Percentiles rank a stretch among this genome's conserved stretches.
Evolutionary conservation across 2,113 vertebrate species (phyloP).

Genomic region (Mus musculus): DNA sequence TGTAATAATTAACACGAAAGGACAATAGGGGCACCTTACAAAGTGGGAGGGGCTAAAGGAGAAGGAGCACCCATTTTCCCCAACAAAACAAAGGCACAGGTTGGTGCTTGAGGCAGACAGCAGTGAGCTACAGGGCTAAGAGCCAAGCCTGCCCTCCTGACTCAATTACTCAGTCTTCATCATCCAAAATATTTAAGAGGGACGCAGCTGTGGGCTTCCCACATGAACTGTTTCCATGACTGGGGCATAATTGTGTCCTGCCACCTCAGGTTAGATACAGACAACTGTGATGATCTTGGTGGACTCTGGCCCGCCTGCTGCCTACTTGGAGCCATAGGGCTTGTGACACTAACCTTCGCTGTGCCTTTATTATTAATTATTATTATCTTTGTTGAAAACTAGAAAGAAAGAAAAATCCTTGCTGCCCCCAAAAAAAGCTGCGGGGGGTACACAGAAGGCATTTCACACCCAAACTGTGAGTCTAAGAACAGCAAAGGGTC

Average conservation of each 20-base stretch:
- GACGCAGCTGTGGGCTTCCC: constrained; percentile 5
- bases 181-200: neutral
- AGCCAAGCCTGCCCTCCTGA: neutral
- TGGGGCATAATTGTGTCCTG: neutral
- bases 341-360: neutral
- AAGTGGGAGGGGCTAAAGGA: neutral
- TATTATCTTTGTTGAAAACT: neutral
- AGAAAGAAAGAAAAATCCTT: constrained; percentile 7
- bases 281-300: neutral
- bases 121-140: neutral
- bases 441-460: neutral
- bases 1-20: constrained; percentile 41
- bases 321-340: neutral
- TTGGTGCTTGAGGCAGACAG: neutral
- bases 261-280: neutral
- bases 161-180: constrained; percentile 25
- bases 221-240: neutral
- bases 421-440: neutral
- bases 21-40: neutral
- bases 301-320: neutral
- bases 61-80: neutral
- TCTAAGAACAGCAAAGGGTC: neutral
- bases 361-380: neutral
- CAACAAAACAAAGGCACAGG: neutral
- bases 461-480: neutral